Percentiles rank a stretch among this genome's conserved stretches.
These are phyloP conservation scores for Megaceryle maxima DNA, from an alignment of 2,113 vertebrate genomes.

Conservation along the genomic window DNA sequence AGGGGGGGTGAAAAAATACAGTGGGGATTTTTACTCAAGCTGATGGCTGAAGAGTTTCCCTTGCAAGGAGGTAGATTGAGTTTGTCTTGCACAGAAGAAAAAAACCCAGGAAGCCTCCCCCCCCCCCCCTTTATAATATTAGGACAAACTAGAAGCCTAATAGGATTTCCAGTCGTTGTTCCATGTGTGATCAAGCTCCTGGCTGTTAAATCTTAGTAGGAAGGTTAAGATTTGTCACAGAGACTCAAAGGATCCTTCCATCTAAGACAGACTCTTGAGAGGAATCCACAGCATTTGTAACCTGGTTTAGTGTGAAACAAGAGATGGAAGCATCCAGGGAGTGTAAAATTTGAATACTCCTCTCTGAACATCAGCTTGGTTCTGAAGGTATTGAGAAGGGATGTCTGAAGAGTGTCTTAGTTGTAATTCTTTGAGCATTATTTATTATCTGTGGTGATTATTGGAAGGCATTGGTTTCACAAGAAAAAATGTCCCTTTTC, in stretches of 20 bases:
- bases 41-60: neutral
- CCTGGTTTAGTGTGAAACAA: neutral
- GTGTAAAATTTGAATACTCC: fast-evolving
- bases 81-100: neutral
- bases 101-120: neutral
- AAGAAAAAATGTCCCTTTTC: neutral
- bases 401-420: neutral
- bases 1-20: neutral
- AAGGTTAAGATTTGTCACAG: neutral
- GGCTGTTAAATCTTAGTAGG: neutral
- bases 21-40: neutral
- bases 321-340: too few species aligned
- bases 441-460: neutral
- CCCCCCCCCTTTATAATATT: neutral
- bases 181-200: neutral
- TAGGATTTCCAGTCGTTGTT: neutral
- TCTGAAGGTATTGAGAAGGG: neutral
- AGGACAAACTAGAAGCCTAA: neutral
- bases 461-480: neutral
- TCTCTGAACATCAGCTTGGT: too few species aligned
- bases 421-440: neutral
- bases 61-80: neutral
- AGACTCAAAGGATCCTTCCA: neutral
- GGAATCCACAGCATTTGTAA: neutral
- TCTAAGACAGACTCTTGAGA: neutral